These are phyloP conservation scores for Lates calcarifer DNA, from an alignment of 2,113 vertebrate species.

Conservation along the genomic window DNA sequence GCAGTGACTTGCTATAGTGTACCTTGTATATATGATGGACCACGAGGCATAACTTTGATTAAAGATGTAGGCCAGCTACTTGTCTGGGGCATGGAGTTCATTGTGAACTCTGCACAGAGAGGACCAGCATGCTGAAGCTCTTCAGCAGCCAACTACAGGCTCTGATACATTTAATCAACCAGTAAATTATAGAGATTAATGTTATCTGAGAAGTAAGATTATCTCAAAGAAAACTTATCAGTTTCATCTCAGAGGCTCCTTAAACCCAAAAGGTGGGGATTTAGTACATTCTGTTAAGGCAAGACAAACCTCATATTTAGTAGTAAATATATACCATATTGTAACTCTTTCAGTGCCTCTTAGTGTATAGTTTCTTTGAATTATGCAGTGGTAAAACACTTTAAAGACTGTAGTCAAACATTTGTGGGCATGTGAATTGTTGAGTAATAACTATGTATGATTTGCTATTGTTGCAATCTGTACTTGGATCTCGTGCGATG, in stretches of 20 bases:
- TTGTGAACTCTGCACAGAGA: conserved; percentile 42
- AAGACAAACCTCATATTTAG: conserved; percentile 47
- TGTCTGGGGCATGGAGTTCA: conserved; percentile 58
- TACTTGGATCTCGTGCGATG: background rate
- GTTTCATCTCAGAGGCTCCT: conserved; percentile 53
- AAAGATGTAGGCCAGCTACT: conserved; percentile 31
- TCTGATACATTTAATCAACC: conserved; percentile 74
- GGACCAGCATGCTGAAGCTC: conserved; percentile 28
- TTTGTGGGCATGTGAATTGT: background rate
- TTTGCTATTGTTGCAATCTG: background rate
- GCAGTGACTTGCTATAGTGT: background rate
- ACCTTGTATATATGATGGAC: background rate
- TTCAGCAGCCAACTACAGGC: conserved; percentile 64
- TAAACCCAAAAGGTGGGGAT: conserved; percentile 36
- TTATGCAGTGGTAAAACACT: background rate
- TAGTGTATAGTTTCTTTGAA: background rate
- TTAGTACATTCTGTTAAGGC: conserved; percentile 28
- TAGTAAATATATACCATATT: conserved; percentile 3
- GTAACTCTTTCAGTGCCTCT: background rate
- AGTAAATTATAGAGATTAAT: conserved; percentile 77
- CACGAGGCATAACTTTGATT: conserved; percentile 19
- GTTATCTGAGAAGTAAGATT: conserved; percentile 60
- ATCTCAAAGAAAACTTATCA: conserved; percentile 55
- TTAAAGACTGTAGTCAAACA: background rate
- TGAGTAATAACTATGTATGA: background rate